Percentiles rank a stretch among this genome's conserved stretches.
Conservation (phyloP, 1,140 invertebrate species). For the Bombus ignitus region DNA sequence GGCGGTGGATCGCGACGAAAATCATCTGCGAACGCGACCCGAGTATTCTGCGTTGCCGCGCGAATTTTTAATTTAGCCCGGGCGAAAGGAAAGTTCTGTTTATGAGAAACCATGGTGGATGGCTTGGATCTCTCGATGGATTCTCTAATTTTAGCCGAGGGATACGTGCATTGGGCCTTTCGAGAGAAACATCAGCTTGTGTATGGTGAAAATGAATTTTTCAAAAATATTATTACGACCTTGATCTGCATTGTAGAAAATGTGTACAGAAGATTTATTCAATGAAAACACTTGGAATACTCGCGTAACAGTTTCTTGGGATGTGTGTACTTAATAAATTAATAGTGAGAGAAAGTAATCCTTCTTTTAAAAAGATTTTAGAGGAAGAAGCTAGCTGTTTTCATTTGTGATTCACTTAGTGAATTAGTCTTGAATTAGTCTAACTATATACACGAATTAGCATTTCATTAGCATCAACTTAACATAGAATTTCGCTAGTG, state of each 20-base stretch:
- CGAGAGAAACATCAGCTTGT: not conserved
- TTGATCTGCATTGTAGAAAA: not conserved
- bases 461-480: not conserved
- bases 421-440: too few relatives aligned
- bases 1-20: constrained; percentile 28
- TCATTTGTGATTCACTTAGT: not conserved
- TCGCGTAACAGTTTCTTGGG: too few relatives aligned
- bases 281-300: too few relatives aligned
- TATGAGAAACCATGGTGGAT: not conserved
- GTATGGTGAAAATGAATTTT: not conserved
- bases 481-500: too few relatives aligned
- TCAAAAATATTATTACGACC: not conserved
- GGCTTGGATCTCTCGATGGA: not conserved
- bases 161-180: not conserved
- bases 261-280: too few relatives aligned
- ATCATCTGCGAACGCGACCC: constrained; percentile 32
- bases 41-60: not conserved
- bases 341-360: not conserved
- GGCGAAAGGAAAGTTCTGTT: not conserved
- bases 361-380: not conserved
- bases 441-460: not conserved
- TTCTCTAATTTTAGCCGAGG: constrained; percentile 23
- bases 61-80: constrained; percentile 32
- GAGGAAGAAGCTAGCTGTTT: not conserved
- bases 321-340: too few relatives aligned